These are phyloP conservation scores for Choreutis nemorana DNA, from an alignment of 2,888 invertebrate genomes.

Conservation along the genomic window DNA sequence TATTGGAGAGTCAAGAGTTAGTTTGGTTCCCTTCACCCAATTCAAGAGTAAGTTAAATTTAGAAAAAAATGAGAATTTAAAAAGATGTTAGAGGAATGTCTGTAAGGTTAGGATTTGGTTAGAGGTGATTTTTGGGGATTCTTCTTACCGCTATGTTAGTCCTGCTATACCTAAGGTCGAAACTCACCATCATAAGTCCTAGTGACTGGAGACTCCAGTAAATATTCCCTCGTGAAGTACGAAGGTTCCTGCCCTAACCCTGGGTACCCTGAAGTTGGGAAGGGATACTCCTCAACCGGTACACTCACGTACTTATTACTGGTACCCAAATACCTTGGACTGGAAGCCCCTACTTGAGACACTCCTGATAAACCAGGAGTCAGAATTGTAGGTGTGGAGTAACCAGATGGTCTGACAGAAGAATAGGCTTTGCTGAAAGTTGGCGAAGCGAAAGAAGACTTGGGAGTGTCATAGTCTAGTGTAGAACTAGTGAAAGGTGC, in stretches of 20 bases:
- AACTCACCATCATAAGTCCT: slow-evolving; percentile 53
- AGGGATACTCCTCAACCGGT: slow-evolving; percentile 28
- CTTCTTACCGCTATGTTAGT: not conserved
- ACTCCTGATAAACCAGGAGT: slow-evolving; percentile 3
- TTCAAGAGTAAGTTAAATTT: no score
- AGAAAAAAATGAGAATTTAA: no score
- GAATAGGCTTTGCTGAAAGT: not conserved
- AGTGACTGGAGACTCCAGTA: slow-evolving; percentile 52
- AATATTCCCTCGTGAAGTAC: slow-evolving; percentile 52
- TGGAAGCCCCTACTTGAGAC: slow-evolving; percentile 16
- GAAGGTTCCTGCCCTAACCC: slow-evolving; percentile 37
- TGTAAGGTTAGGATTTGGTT: no score
- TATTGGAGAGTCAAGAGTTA: no score
- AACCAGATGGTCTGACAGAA: slow-evolving; percentile 4
- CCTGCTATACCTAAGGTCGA: not conserved
- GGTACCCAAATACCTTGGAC: slow-evolving; percentile 19
- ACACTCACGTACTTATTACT: slow-evolving; percentile 19
- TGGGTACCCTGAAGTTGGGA: slow-evolving; percentile 33
- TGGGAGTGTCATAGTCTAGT: not conserved
- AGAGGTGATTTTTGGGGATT: no score
- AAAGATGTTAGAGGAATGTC: no score
- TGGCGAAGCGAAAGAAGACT: not conserved
- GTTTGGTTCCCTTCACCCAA: no score
- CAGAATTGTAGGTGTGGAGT: slow-evolving; percentile 5
- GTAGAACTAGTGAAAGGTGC: not conserved